A percentile compares a stretch with the other conserved stretches of the same genome.
phyloP scores from a whole-genome alignment of 2,888 invertebrate genomes.

The Hoplodrina ambigua region DNA sequence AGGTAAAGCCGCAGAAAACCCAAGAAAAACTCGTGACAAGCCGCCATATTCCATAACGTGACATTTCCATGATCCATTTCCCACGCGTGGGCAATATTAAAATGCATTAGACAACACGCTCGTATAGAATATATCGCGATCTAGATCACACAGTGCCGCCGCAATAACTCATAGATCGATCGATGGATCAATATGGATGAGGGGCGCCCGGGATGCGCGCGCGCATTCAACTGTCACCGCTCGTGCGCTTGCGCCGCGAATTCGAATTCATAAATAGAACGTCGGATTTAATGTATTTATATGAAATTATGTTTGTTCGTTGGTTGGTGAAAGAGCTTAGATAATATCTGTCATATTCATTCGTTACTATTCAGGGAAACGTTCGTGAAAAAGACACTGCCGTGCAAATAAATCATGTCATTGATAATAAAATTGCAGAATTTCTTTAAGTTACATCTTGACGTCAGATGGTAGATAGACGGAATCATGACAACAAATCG shows the following conservation, averaged over 20 bases:
- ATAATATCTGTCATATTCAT: conserved; percentile 18
- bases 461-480: conserved; percentile 9
- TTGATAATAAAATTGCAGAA: background rate
- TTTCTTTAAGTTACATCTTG: background rate
- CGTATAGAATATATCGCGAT: conserved; percentile 71
- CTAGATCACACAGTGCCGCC: conserved; percentile 77
- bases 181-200: conserved; percentile 85
- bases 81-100: conserved; percentile 64
- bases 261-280: conserved; percentile 69
- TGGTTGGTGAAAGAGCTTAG: conserved; percentile 5
- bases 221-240: conserved; percentile 86
- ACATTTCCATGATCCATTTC: conserved; percentile 56
- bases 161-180: conserved; percentile 77
- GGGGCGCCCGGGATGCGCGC: conserved; percentile 68
- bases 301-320: conserved; percentile 57
- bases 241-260: conserved; percentile 65
- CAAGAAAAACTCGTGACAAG: conserved; percentile 45
- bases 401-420: conserved; percentile 26
- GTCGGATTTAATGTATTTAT: conserved; percentile 68
- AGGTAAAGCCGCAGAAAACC: conserved; percentile 34
- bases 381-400: conserved; percentile 3
- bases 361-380: background rate
- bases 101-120: conserved; percentile 68
- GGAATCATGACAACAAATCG: background rate
- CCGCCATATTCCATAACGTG: conserved; percentile 41